Evolutionary conservation across 2,113 vertebrate species (phyloP).

Genomic region (Gambusia holbrooki): DNA sequence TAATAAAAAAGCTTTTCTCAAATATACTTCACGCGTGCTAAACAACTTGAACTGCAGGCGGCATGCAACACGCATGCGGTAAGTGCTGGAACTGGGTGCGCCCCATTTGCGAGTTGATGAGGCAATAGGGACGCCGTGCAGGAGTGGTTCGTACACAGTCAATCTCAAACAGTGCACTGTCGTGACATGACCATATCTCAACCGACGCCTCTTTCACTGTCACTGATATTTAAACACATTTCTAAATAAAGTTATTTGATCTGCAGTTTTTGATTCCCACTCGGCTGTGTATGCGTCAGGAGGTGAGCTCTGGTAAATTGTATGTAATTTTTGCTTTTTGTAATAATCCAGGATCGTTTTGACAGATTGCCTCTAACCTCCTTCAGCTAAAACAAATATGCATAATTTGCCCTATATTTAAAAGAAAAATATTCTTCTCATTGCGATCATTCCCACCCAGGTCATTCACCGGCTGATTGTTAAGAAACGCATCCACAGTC

Average conservation of each 20-base stretch:
- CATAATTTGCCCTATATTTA: too few relatives aligned
- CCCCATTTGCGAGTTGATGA: neutral
- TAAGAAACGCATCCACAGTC: neutral
- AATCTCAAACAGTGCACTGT: neutral
- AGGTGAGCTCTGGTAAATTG: too few relatives aligned
- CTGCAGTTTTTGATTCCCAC: neutral
- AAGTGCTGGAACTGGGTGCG: neutral
- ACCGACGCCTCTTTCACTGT: neutral
- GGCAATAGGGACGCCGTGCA: too few relatives aligned
- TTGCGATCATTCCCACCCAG: neutral
- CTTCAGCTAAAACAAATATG: too few relatives aligned
- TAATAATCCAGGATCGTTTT: too few relatives aligned
- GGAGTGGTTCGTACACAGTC: neutral
- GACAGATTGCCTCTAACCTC: too few relatives aligned
- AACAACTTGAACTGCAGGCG: neutral
- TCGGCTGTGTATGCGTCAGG: neutral
- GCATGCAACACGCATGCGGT: conserved; percentile 49
- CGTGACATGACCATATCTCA: neutral
- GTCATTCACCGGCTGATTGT: neutral
- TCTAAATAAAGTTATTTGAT: neutral
- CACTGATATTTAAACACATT: neutral
- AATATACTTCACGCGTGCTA: conserved; percentile 48
- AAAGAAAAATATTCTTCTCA: neutral
- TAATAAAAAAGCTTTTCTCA: neutral
- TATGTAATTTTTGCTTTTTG: too few relatives aligned